phyloP scores from a whole-genome alignment of 2,113 vertebrate genomes.

The Cromileptes altivelis region DNA sequence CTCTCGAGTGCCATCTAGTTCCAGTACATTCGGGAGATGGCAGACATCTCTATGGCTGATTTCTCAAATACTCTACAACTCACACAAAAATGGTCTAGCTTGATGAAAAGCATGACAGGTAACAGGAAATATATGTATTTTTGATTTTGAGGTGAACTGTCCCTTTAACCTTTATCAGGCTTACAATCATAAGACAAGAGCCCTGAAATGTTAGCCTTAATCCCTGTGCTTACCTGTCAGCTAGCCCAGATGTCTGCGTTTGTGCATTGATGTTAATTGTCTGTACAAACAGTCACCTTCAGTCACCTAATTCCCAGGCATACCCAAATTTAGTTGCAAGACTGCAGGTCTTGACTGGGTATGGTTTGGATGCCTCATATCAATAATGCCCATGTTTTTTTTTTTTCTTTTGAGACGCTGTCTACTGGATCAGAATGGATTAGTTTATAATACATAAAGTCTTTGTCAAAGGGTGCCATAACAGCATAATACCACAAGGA shows the following conservation, averaged over 20 bases:
- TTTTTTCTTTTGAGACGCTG: background rate
- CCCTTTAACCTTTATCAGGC: background rate
- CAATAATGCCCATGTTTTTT: background rate
- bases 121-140: too few species aligned
- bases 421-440: background rate
- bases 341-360: background rate
- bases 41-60: too few species aligned
- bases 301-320: background rate
- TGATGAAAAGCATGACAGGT: too few species aligned
- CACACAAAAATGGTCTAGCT: too few species aligned
- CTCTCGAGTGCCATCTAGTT: too few species aligned
- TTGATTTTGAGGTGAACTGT: too few species aligned
- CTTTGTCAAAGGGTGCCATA: background rate
- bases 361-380: background rate
- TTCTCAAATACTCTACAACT: too few species aligned
- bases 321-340: background rate
- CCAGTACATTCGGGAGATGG: too few species aligned
- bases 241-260: background rate
- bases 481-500: slow-evolving; percentile 24
- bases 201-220: background rate
- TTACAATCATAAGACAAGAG: background rate
- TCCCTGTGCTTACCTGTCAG: too few species aligned
- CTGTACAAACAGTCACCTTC: background rate
- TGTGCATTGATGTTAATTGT: background rate
- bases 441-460: background rate